Evolutionary conservation across 2,113 vertebrate species (phyloP).

Genomic region (Philantomba maxwellii): DNA sequence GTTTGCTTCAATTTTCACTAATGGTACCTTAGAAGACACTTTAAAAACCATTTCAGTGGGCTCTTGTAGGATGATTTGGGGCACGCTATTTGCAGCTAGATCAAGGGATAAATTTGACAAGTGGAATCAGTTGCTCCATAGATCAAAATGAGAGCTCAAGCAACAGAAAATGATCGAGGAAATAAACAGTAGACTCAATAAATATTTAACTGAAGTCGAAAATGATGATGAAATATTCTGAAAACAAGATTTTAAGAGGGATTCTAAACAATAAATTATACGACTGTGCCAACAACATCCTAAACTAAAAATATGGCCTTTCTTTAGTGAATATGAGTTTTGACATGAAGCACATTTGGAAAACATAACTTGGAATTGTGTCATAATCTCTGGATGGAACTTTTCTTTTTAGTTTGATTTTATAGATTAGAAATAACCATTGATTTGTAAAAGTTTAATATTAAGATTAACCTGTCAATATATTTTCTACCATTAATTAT

Average conservation of each 20-base stretch:
- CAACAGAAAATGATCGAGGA: background rate
- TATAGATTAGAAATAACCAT: background rate
- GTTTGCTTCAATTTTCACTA: background rate
- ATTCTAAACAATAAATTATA: conserved; percentile 27
- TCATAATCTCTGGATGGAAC: background rate
- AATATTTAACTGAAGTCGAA: conserved; percentile 8
- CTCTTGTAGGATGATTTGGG: background rate
- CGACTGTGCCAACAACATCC: background rate
- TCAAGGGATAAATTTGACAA: conserved; percentile 32
- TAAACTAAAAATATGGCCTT: background rate
- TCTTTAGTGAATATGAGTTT: background rate
- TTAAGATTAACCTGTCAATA: background rate
- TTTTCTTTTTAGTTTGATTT: background rate
- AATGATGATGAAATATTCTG: conserved; percentile 18
- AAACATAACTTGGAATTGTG: background rate
- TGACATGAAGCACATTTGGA: background rate
- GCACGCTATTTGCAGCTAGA: background rate
- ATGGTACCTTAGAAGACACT: background rate
- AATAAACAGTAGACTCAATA: conserved; percentile 35
- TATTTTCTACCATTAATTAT: background rate
- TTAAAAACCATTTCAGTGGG: background rate
- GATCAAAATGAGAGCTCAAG: conserved; percentile 22
- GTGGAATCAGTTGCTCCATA: background rate
- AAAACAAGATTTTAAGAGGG: conserved; percentile 23
- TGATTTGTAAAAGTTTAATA: background rate